Conservation (phyloP, 1,140 invertebrate genomes). For the Mylabris phalerata region DNA sequence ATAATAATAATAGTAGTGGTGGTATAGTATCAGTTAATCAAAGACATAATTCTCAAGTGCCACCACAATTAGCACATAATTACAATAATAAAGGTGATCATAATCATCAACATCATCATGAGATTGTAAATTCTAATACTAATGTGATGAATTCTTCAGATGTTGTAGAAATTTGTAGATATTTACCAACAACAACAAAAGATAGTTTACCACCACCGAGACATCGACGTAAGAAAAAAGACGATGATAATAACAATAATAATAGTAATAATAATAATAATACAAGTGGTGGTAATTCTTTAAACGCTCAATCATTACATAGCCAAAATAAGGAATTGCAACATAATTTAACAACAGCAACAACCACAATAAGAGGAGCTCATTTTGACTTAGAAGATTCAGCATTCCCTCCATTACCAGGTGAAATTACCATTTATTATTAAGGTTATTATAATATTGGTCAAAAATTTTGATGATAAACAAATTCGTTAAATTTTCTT, state of each 20-base stretch:
- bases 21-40: background rate
- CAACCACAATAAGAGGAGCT: slow-evolving; percentile 36
- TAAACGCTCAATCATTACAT: background rate
- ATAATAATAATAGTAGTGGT: background rate
- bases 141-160: slow-evolving; percentile 10
- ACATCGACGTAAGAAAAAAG: slow-evolving; percentile 43
- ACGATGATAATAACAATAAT: slow-evolving; percentile 36
- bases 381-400: slow-evolving; percentile 76
- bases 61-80: slow-evolving; percentile 6
- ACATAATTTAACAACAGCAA: background rate
- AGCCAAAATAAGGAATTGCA: slow-evolving; percentile 9
- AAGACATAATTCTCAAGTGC: slow-evolving; percentile 2
- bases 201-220: slow-evolving; percentile 28
- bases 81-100: slow-evolving; percentile 5
- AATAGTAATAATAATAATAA: no score
- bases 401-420: slow-evolving; percentile 76
- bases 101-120: background rate
- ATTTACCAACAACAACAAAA: slow-evolving; percentile 19
- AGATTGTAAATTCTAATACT: slow-evolving; percentile 3
- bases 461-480: no score
- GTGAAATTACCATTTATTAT: slow-evolving; percentile 29
- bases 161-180: slow-evolving; percentile 22
- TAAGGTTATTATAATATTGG: background rate
- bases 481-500: no score
- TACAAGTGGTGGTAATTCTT: background rate